Conservation (phyloP, 2,113 vertebrate genomes). For the Pontoporia blainvillei region DNA sequence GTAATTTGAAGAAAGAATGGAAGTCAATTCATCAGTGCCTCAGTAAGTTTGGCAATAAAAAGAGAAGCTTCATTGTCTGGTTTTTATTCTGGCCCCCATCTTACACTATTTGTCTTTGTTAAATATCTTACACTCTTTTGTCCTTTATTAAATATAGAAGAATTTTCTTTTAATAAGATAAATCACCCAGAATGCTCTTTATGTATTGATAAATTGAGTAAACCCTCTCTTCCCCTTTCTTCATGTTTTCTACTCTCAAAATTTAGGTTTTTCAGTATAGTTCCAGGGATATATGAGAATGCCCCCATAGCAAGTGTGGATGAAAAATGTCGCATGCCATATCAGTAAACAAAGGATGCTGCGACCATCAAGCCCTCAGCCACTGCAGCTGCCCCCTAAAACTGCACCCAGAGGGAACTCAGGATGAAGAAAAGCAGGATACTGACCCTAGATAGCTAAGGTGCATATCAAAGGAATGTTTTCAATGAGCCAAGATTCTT, state of each 20-base stretch:
- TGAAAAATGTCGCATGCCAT: neutral
- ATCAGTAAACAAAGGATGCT: neutral
- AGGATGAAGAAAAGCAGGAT: neutral
- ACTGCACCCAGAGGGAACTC: neutral
- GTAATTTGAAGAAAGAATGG: neutral
- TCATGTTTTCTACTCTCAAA: neutral
- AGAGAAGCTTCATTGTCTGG: neutral
- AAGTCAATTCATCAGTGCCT: neutral
- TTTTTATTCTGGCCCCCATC: neutral
- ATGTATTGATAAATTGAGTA: neutral
- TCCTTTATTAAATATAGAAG: neutral
- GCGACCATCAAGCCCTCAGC: neutral
- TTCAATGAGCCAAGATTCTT: neutral
- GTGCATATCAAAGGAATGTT: neutral
- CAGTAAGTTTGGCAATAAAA: neutral
- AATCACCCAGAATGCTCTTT: neutral
- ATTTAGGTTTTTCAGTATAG: neutral
- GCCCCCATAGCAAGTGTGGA: neutral
- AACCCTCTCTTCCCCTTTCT: neutral
- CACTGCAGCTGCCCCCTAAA: neutral
- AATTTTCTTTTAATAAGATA: neutral
- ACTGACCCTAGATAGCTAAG: neutral
- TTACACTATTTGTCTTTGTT: neutral
- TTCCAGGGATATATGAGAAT: neutral
- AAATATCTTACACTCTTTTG: neutral